Evolutionary conservation across 2,888 invertebrate genomes (phyloP).

Genomic region (Phalera bucephala): DNA sequence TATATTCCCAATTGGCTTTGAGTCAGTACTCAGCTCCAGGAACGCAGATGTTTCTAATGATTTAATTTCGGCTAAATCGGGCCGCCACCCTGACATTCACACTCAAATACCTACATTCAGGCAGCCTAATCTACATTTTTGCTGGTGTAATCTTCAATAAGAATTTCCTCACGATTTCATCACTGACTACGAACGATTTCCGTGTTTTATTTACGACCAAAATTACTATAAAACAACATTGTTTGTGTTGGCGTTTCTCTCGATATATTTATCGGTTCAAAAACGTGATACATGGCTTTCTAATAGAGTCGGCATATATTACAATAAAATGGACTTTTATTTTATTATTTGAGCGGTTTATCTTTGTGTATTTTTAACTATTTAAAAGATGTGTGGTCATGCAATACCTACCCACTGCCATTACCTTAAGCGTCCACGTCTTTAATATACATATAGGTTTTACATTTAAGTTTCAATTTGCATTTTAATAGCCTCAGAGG

Average conservation of each 20-base stretch:
- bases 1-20: conserved; percentile 44
- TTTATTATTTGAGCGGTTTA: background rate
- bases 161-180: conserved; percentile 24
- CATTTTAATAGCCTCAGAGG: conserved; percentile 67
- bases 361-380: background rate
- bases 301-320: background rate
- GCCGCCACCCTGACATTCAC: conserved; percentile 36
- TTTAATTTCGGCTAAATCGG: conserved; percentile 66
- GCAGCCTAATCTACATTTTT: conserved; percentile 32
- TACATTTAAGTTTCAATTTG: too few species aligned
- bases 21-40: conserved; percentile 37
- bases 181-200: conserved; percentile 17
- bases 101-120: conserved; percentile 47
- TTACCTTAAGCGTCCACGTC: conserved; percentile 23
- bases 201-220: conserved; percentile 22
- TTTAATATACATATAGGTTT: too few species aligned
- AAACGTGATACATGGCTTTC: conserved; percentile 8
- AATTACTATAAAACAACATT: background rate
- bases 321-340: background rate
- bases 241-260: background rate
- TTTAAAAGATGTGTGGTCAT: conserved; percentile 9
- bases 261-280: background rate
- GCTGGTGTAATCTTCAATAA: conserved; percentile 21
- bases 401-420: conserved; percentile 16
- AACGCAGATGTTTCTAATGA: conserved; percentile 68